These are phyloP conservation scores for Beris chalybata DNA, from an alignment of 2,888 invertebrate genomes.

Conservation along the genomic window DNA sequence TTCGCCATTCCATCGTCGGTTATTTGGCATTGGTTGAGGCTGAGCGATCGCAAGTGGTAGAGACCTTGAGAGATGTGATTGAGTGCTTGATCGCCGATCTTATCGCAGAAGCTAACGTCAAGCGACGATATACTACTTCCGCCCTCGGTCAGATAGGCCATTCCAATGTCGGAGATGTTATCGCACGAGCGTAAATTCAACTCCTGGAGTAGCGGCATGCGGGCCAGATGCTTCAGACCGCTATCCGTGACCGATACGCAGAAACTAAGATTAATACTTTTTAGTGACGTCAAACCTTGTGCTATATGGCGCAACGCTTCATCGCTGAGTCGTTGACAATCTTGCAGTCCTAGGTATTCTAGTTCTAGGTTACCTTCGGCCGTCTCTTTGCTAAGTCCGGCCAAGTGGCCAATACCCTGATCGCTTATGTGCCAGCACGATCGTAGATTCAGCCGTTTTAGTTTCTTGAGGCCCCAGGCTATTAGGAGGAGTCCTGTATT, in stretches of 20 bases:
- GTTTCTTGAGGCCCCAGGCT: slow-evolving; percentile 83
- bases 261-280: slow-evolving; percentile 89
- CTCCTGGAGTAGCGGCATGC: slow-evolving; percentile 80
- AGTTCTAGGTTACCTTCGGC: slow-evolving; percentile 72
- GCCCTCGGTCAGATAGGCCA: slow-evolving; percentile 89
- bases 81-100: slow-evolving; percentile 88
- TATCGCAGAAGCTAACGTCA: slow-evolving; percentile 95
- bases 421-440: slow-evolving; percentile 94
- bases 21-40: slow-evolving; percentile 87
- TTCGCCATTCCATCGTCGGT: slow-evolving; percentile 88
- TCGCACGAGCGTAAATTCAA: slow-evolving; percentile 91
- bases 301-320: slow-evolving; percentile 86
- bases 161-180: slow-evolving; percentile 89
- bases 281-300: slow-evolving; percentile 76
- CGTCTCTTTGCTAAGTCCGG: slow-evolving; percentile 68
- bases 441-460: slow-evolving; percentile 82
- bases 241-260: slow-evolving; percentile 94
- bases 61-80: slow-evolving; percentile 89
- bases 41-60: slow-evolving; percentile 78
- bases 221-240: slow-evolving; percentile 84
- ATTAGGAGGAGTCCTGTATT: slow-evolving; percentile 84
- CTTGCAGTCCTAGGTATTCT: slow-evolving; percentile 86
- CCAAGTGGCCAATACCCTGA: slow-evolving; percentile 83
- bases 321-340: slow-evolving; percentile 92
- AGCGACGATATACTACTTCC: slow-evolving; percentile 78